A percentile compares a stretch with the other conserved stretches of the same genome.
Evolutionary conservation across 2,113 vertebrate genomes (phyloP).

Genomic region (Sceloporus undulatus): DNA sequence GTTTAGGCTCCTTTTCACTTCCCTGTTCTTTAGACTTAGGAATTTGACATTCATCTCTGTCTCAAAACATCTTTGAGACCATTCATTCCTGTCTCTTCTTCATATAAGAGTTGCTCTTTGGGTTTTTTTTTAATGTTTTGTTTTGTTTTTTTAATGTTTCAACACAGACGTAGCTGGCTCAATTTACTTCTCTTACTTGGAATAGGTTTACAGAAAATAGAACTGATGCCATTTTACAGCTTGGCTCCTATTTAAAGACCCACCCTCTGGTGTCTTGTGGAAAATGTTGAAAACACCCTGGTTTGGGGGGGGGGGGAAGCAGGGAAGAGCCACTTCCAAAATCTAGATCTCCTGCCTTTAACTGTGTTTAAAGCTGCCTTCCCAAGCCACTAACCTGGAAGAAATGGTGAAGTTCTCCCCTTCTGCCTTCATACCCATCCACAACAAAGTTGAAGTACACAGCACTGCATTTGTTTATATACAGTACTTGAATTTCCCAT

Average conservation of each 20-base stretch:
- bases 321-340: conserved; percentile 39
- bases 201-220: conserved; percentile 66
- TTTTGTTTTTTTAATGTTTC: conserved; percentile 51
- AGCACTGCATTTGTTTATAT: background rate
- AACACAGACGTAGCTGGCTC: conserved; percentile 67
- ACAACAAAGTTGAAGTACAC: background rate
- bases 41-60: conserved; percentile 47
- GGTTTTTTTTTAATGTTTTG: conserved; percentile 51
- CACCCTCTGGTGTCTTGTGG: conserved; percentile 62
- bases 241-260: conserved; percentile 67
- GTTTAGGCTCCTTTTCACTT: conserved; percentile 43
- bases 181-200: conserved; percentile 59
- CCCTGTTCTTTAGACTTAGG: conserved; percentile 20
- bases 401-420: background rate
- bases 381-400: background rate
- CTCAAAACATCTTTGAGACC: conserved; percentile 55
- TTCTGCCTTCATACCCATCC: background rate
- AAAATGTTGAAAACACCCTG: conserved; percentile 64
- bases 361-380: background rate
- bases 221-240: conserved; percentile 63
- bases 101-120: conserved; percentile 44
- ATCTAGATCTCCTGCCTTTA: conserved; percentile 47
- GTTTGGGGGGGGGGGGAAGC: conserved; percentile 60
- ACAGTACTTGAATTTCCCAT: background rate
- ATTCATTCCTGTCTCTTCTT: conserved; percentile 54